Evolutionary conservation across 2,113 vertebrate genomes (phyloP), one percentile per base, ranked within the genome.

Genomic region (Ammodytes marinus): DNA sequence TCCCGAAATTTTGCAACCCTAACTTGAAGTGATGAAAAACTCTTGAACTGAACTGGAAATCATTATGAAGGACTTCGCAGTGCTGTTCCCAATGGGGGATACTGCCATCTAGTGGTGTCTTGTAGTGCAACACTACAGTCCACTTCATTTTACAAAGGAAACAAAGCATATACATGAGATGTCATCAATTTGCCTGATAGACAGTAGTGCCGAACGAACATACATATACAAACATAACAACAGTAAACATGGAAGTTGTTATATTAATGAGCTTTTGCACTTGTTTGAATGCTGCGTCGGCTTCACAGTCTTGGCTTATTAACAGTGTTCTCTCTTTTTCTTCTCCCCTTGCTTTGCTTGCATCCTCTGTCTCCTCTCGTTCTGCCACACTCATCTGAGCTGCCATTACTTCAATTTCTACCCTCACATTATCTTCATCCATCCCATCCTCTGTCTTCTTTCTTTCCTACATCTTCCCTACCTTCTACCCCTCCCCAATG

Each of bases 101-200:
- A 71, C 89, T 91, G 88, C 87, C 88, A 77, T 72, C 95, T 87
- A 72, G 82, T 93, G 94, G 87, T 80, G 4, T 5, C 14, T 37
- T 43, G 2, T 60, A 59, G 17, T 50, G 35, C 2, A 46, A 0
- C 0, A 43, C 47, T n/a, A 11, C 12, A 58, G 8, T 4, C 9
- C 17, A 39, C 12, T 2, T 45, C 12, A 0, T 57, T 27, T 61
- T 47, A 47, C 11, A 37, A 8, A 27, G 52, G 50, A 69, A 45
- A 37, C n/a, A 39, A 61, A 14, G 39, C 6, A 64, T 54, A 7
- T 11, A 35, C 0, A 14, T 14, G 10, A 59, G 6, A 43, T 69
- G 17, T 12, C 50, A 50, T 59, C 2, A 55, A 3, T 14, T 27
- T 58, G 3, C 4, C 19, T 74, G 10, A 52, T 27, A 45, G 1